phyloP scores from a whole-genome alignment of 2,113 vertebrate species.

The Diphyllodes magnificus region DNA sequence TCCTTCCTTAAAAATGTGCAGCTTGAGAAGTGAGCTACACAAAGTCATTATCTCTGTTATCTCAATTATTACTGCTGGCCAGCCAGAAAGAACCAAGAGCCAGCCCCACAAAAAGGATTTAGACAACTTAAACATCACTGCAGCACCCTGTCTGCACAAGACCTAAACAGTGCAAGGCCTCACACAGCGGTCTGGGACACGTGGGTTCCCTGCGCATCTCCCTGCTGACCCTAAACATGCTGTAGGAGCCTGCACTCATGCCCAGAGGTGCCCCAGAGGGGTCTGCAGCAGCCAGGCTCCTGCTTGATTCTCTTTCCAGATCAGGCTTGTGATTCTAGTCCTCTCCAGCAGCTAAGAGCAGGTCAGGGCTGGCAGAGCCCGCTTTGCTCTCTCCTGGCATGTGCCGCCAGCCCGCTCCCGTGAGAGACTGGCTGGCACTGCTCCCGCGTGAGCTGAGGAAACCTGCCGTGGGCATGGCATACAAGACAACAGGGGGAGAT shows the following conservation, averaged over 20 bases:
- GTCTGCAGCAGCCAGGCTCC: neutral
- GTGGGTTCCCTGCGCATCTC: rapidly evolving
- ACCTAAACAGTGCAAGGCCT: too few species aligned
- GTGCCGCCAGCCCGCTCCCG: neutral
- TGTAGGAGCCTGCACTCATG: too few species aligned
- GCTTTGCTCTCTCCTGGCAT: neutral
- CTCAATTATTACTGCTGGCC: neutral
- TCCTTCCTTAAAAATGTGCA: neutral
- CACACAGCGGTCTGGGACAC: neutral
- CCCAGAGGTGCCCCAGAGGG: neutral
- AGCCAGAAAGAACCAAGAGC: neutral
- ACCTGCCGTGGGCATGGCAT: rapidly evolving
- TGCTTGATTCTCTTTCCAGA: neutral
- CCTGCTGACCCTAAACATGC: neutral
- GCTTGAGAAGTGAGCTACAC: neutral
- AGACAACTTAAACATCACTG: neutral
- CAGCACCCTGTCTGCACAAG: neutral
- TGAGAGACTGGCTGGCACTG: rapidly evolving
- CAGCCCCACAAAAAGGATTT: neutral
- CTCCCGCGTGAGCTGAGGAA: rapidly evolving
- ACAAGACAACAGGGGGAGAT: neutral
- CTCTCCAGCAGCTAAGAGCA: neutral
- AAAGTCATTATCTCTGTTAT: neutral
- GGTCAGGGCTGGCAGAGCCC: neutral
- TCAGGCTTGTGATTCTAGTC: neutral